Base-by-base conservation (phyloP, 2,113 vertebrate genomes). In the Speoplatyrhinus poulsoni region DNA sequence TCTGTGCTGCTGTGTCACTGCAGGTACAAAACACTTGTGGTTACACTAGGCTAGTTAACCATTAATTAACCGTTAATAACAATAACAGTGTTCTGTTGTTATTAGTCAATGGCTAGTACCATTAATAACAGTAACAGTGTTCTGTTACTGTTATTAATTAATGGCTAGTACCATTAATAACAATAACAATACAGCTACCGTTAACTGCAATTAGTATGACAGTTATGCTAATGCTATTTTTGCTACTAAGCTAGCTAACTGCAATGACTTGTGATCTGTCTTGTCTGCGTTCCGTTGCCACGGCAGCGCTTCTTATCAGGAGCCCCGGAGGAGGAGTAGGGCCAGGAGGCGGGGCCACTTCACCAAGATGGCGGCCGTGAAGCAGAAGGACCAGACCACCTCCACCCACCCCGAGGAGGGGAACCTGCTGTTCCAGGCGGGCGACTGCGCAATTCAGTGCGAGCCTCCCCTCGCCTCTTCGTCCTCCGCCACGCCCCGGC, bases 1-100 rank as follows among this genome's bases (percentile, higher is more conserved):
- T 91, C 92, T 74, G 82, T 97, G 76, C 91, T 98, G 58, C 90
- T 98, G 76, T 98, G 97, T 89, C 96, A 96, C 73, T 98, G 96
- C 92, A 92, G 96, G 97, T 99, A 91, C 93, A 93, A 76, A 19
- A 59, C 55, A 57, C 6, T 8, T 26, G 55, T 19, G 15, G 9
- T 15, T 55, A 15, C 10, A 26, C 26, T 2, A 26, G 26, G 11
- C 15, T 3, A 52, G 49, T 9, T 15, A 10, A 12, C 3, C 3
- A 52, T 15, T 52, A 10, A 8, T 15, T 52, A 10, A 12, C 3
- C 49, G 8, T 12, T 52, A 52, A 52, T 12, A 52, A 52, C 11
- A 3, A 52, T 52, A 52, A 52, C 4, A 52, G 26, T 26, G 36
- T 41, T 41, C 36, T 41, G 36, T 41, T 41, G 36, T 41, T 26